Base-by-base conservation (phyloP, 2,797 vertebrate species). In the Sebastes taczanowskii region DNA sequence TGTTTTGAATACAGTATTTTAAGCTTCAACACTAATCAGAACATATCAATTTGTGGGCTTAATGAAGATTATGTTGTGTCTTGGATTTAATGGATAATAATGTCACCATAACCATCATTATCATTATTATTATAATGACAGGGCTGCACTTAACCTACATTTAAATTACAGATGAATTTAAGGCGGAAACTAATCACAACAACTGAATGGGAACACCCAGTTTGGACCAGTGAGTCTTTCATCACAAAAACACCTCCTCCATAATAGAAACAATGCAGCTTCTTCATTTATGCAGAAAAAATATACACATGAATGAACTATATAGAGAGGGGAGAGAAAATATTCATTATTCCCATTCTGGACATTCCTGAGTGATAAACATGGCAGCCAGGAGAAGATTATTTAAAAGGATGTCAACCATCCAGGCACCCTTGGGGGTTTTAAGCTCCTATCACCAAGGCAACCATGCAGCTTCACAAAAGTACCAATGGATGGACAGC, bases 381-480 rank as follows among this genome's bases (percentile, higher is more conserved):
- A 76, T 35, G 80, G 38, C 68, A 80, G 8, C 71, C 58, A 59
- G n/a, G 64, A 71, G 58, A 77, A 63, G 87, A 90, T 86, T 79
- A 90, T 86, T 79, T 70, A 90, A 78, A 76, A 38, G 65, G 72
- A 68, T 75, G 61, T 89, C 84, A 77, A 61, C 27, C 75, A 68
- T 38, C 20, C 75, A 68, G 30, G 23, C 67, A 59, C 27, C 82
- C 67, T 53, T 29, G 71, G 63, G 79, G 35, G 38, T 78, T 74
- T 78, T 81, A 65, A 83, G 64, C 84, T 76, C 63, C 65, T 53
- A 67, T 95, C 90, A 90, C 94, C 93, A 94, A 86, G 92, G 91
- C 86, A 95, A 95, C 94, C 86, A 42, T 42, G 38, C 38, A 74
- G 66, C 78, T 78, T 70, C 56, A 69, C 25, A 46, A 74, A 58